Percentiles rank a stretch among this genome's conserved stretches.
Evolutionary conservation across 2,113 vertebrate species (phyloP).

Genomic region (Anas platyrhynchos): DNA sequence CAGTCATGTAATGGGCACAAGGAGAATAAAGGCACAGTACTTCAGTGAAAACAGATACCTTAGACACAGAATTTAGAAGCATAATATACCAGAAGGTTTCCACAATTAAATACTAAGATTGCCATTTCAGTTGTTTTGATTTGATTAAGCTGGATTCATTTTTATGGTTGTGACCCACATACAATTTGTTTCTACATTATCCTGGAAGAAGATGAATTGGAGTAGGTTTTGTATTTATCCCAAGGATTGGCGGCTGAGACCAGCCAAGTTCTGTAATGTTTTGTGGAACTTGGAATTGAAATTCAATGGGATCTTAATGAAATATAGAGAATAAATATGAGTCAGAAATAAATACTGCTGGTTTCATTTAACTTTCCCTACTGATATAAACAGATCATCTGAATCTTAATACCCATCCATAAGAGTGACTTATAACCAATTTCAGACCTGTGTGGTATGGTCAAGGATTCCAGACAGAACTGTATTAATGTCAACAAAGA

Average conservation of each 20-base stretch:
- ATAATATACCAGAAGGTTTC: not conserved
- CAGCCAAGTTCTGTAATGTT: not conserved
- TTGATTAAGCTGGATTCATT: not conserved
- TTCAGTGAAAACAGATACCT: not conserved
- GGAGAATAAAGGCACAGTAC: not conserved
- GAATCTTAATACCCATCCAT: not conserved
- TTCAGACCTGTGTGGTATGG: not conserved
- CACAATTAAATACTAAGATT: not conserved
- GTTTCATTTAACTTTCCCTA: not conserved
- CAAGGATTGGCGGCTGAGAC: not conserved
- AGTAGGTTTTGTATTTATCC: not conserved
- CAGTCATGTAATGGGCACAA: not conserved
- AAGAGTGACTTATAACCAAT: not conserved
- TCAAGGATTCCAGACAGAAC: not conserved
- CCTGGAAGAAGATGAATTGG: not conserved
- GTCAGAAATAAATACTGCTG: not conserved
- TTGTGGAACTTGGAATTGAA: not conserved
- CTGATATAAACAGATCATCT: not conserved
- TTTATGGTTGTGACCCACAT: not conserved
- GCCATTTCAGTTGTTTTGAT: not conserved
- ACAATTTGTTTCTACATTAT: not conserved
- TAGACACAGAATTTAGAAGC: not conserved
- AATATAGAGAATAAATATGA: not conserved
- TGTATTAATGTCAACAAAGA: not conserved
- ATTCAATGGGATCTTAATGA: not conserved